Conservation (phyloP, 1,140 invertebrate species). For the Heliothis virescens region DNA sequence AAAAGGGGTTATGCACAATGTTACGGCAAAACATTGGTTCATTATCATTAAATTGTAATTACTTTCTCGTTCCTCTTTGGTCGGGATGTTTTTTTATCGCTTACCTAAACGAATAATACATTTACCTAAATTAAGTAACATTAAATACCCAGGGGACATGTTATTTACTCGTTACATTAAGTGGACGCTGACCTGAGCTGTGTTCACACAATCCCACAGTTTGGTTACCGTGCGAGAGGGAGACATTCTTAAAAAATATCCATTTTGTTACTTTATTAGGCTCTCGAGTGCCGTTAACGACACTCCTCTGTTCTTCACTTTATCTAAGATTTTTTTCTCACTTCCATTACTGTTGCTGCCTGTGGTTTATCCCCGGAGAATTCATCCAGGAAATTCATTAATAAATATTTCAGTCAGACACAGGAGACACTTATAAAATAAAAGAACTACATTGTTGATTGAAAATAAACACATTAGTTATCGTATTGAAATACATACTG, state of each 20-base stretch:
- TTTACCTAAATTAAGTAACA: conserved; percentile 8
- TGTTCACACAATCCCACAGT: conserved; percentile 16
- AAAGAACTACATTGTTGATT: conserved; percentile 36
- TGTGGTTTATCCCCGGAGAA: conserved; percentile 54
- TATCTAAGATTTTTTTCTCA: conserved; percentile 61
- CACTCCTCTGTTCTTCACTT: conserved; percentile 51
- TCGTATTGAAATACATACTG: not conserved
- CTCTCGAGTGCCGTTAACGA: conserved; percentile 56
- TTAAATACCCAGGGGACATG: not conserved
- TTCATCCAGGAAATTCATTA: conserved; percentile 62
- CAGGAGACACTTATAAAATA: conserved; percentile 52
- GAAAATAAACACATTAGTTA: not conserved
- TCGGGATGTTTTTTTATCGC: conserved; percentile 7
- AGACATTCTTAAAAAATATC: conserved; percentile 46
- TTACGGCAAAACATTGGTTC: conserved; percentile 10
- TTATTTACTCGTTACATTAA: conserved; percentile 5
- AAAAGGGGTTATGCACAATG: not conserved
- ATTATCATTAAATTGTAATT: conserved; percentile 32
- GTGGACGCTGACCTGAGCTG: conserved; percentile 3
- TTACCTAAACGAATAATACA: conserved; percentile 24
- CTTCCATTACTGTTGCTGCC: conserved; percentile 61
- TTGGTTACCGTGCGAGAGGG: not conserved
- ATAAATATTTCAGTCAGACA: conserved; percentile 58
- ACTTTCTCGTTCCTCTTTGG: conserved; percentile 24
- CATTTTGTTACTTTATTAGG: conserved; percentile 53